Evolutionary conservation across 2,797 vertebrate species (phyloP), one percentile per base, ranked within the genome.

Genomic region (Tiaroga cobitis): DNA sequence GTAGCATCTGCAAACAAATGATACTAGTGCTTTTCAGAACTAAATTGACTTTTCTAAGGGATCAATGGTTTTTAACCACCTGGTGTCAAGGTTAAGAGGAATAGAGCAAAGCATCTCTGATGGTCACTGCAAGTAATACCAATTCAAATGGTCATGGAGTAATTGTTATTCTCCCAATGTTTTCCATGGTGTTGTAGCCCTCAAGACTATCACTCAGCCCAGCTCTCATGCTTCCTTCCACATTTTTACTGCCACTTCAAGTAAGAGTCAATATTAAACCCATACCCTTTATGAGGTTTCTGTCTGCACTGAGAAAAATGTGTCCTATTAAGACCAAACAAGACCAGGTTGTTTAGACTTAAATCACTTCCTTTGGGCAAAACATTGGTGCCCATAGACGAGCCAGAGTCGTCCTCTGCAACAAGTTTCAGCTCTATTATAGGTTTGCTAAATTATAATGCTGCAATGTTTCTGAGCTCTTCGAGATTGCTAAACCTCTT

Each of bases 221-320:
- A 41, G 34, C 61, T 68, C 19, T 67, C 9, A 34, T 75, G 43
- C 37, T 54, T 82, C 56, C 61, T 68, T 54, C 61, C 46, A 82
- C 69, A 79, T 85, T 85, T 83, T 85, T 79, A 85, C 67, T 72
- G 51, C 67, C 65, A 85, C 76, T 78, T 85, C 75, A 70, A 85
- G 61, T 56, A 85, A 79, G 51, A 83, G 61, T 85, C 83, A 85
- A 85, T 85, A 72, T 79, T 63, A 70, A 39, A 72, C 29, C 83
- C 76, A 63, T 49, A 59, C 39, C 75, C 51, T 72, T 84, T 79
- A 85, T 85, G 67, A 85, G 75, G n/a, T 79, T 72, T 49, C 65
- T 56, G 51, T 56, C 83, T 43, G 51, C 29, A 37, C 37, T 8
- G 24, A 61, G 83, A 85, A 79, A 84, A 85, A 79, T 85, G 76